phyloP scores from a whole-genome alignment of 2,888 invertebrate genomes.

The Diarsia brunnea region DNA sequence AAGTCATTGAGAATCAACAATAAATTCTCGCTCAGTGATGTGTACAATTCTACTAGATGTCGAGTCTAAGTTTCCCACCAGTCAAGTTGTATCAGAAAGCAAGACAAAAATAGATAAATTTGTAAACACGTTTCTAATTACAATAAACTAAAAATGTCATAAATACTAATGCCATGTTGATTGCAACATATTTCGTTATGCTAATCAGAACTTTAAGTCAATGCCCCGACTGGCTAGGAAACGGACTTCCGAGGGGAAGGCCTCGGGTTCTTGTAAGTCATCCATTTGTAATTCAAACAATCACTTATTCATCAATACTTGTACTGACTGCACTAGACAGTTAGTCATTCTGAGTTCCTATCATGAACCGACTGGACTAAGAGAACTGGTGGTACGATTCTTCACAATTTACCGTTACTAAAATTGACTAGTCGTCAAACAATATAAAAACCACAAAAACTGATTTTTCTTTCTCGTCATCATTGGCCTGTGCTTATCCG shows the following conservation, averaged over 20 bases:
- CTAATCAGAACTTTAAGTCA: conserved; percentile 31
- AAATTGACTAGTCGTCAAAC: not conserved
- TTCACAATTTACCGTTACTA: not conserved
- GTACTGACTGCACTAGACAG: not conserved
- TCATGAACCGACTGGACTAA: not conserved
- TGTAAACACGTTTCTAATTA: conserved; percentile 2
- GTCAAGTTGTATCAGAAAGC: not conserved
- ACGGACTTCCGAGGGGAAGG: conserved; percentile 49
- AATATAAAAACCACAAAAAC: not conserved
- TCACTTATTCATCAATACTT: conserved; percentile 18
- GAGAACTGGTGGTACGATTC: not conserved
- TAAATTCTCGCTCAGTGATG: not conserved
- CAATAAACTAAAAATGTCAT: not conserved
- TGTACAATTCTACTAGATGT: not conserved
- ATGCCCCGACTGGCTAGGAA: conserved; percentile 41
- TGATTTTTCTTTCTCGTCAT: not conserved
- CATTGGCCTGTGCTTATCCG: not conserved
- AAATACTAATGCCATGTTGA: conserved; percentile 15
- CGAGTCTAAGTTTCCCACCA: not conserved
- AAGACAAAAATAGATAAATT: not conserved
- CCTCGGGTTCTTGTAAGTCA: conserved; percentile 22
- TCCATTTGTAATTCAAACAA: conserved; percentile 29
- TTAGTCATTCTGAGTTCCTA: not conserved
- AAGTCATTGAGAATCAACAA: not conserved
- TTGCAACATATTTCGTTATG: conserved; percentile 25